phyloP scores from a whole-genome alignment of 2,888 invertebrate species.

The Biston betularia region DNA sequence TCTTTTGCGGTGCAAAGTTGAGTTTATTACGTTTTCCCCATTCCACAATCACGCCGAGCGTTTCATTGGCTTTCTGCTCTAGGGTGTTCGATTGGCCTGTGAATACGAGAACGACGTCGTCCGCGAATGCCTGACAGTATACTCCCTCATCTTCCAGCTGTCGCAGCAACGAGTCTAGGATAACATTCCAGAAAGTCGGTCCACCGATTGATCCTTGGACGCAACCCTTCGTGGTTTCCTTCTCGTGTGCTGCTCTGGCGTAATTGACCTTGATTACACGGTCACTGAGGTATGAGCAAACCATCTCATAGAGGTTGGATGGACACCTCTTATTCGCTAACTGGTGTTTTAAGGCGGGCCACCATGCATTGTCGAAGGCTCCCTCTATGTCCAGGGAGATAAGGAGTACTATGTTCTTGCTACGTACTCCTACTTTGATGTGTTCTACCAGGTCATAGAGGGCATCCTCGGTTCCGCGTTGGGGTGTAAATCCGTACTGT shows the following conservation, averaged over 20 bases:
- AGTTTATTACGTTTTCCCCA: neutral
- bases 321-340: neutral
- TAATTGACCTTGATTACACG: neutral
- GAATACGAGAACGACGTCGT: slow-evolving; percentile 5
- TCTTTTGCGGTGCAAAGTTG: neutral
- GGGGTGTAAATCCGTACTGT: neutral
- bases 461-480: neutral
- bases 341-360: no score
- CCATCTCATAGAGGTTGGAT: neutral
- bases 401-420: neutral
- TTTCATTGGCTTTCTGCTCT: no score
- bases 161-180: slow-evolving; percentile 6
- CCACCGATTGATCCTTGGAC: neutral
- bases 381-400: no score
- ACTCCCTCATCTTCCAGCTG: neutral
- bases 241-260: neutral
- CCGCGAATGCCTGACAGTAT: slow-evolving; percentile 10
- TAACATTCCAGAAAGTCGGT: neutral
- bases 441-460: neutral
- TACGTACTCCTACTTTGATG: neutral
- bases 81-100: no score
- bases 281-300: neutral
- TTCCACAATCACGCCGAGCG: no score
- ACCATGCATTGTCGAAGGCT: no score
- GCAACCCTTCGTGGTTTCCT: neutral